These are phyloP conservation scores for Oncorhynchus kisutch DNA, from an alignment of 2,113 vertebrate genomes.

Conservation along the genomic window DNA sequence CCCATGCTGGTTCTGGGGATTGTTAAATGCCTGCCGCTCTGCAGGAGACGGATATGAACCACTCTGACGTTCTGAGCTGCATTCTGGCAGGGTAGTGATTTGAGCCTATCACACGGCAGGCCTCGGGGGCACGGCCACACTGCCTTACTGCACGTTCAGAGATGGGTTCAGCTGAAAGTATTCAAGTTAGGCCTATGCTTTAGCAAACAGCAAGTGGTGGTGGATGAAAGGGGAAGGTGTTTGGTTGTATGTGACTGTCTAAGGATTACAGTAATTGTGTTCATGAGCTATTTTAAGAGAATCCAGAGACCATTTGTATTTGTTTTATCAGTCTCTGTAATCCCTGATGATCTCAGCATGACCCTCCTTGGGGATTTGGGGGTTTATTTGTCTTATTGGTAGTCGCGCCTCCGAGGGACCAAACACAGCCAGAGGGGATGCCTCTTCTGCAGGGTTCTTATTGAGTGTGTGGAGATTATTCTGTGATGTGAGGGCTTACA, in stretches of 20 bases:
- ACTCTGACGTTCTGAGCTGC: slow-evolving; percentile 27
- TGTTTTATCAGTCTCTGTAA: background rate
- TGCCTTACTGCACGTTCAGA: too few species aligned
- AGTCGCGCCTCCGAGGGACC: background rate
- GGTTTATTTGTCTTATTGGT: background rate
- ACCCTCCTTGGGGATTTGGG: background rate
- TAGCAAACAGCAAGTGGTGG: background rate
- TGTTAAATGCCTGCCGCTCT: slow-evolving; percentile 28
- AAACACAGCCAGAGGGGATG: background rate
- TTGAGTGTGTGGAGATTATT: background rate
- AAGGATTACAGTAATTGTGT: background rate
- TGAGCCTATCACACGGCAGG: slow-evolving; percentile 1
- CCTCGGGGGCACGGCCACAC: background rate
- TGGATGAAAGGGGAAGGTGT: background rate
- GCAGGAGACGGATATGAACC: background rate
- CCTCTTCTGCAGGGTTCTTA: background rate
- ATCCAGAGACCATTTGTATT: background rate
- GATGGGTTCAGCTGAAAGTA: background rate
- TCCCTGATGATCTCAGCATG: background rate
- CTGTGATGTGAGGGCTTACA: background rate
- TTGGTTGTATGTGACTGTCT: background rate
- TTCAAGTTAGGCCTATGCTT: background rate
- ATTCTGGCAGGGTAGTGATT: slow-evolving; percentile 21
- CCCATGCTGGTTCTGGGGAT: slow-evolving; percentile 16
- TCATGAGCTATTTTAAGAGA: background rate